Conservation (phyloP, 2,797 vertebrate species). For the Onychomys arenicola region DNA sequence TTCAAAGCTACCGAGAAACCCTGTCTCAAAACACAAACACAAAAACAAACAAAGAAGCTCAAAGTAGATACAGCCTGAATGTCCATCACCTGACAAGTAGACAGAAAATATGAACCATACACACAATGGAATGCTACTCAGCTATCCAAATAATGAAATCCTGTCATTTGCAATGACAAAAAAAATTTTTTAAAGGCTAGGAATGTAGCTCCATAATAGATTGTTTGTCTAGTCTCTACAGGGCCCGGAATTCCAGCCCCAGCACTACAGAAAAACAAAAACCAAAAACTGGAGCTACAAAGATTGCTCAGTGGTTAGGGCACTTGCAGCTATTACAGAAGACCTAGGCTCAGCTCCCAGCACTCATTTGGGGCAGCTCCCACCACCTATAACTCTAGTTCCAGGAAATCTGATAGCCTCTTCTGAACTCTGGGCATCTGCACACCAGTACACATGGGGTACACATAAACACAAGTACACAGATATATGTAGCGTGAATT, state of each 20-base stretch:
- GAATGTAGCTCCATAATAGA: background rate
- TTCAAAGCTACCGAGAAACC: no score
- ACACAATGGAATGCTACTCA: background rate
- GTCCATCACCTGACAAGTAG: background rate
- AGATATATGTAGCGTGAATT: background rate
- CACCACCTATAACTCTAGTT: background rate
- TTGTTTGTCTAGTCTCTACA: background rate
- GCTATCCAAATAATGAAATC: background rate
- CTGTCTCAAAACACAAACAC: no score
- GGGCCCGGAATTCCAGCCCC: background rate
- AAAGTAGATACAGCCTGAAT: background rate
- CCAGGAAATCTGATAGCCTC: background rate
- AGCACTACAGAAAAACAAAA: background rate
- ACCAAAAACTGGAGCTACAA: background rate
- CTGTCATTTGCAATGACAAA: background rate
- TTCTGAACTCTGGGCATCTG: background rate
- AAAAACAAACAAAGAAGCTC: no score
- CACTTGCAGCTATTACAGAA: background rate
- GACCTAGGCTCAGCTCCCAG: background rate
- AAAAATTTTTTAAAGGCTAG: background rate
- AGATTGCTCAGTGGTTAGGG: background rate
- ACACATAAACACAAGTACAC: background rate
- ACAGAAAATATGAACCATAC: background rate
- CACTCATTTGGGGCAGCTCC: background rate
- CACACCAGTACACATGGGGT: background rate